Evolutionary conservation across 2,888 invertebrate genomes (phyloP).

Genomic region (Chromoteleia sp.): DNA sequence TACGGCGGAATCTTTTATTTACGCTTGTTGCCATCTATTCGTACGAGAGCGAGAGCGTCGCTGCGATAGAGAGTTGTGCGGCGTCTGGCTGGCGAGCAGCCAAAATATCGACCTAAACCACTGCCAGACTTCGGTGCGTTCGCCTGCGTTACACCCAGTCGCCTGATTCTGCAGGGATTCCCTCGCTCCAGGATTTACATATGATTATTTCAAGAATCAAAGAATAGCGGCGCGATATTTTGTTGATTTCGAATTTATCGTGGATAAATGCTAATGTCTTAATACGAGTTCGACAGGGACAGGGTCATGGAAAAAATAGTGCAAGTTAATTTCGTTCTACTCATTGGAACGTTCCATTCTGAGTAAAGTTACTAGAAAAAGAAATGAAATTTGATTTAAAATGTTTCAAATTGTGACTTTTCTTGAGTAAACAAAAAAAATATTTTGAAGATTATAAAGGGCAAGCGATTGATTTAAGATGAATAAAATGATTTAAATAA

Average conservation of each 20-base stretch:
- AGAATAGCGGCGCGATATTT: conserved; percentile 26
- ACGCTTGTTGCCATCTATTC: conserved; percentile 69
- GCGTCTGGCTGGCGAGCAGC: conserved; percentile 76
- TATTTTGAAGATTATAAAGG: too few relatives aligned
- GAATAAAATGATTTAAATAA: too few relatives aligned
- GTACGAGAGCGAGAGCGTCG: conserved; percentile 68
- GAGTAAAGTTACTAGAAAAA: neutral
- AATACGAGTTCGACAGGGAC: neutral
- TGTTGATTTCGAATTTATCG: conserved; percentile 36
- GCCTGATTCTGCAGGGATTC: conserved; percentile 55
- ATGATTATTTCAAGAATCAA: conserved; percentile 58
- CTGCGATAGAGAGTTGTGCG: conserved; percentile 58
- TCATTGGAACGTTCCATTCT: neutral
- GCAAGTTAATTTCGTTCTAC: neutral
- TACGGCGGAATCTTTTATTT: conserved; percentile 66
- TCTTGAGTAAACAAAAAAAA: too few relatives aligned
- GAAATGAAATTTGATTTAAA: too few relatives aligned
- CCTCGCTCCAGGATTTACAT: conserved; percentile 62
- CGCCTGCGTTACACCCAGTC: conserved; percentile 57
- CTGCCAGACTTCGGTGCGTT: conserved; percentile 64
- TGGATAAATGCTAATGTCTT: conserved; percentile 33
- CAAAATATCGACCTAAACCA: conserved; percentile 77
- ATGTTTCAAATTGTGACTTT: too few relatives aligned
- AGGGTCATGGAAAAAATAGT: neutral
- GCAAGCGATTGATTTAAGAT: too few relatives aligned